Base-by-base conservation (phyloP, 2,113 vertebrate genomes). In the Arvicanthis niloticus region DNA sequence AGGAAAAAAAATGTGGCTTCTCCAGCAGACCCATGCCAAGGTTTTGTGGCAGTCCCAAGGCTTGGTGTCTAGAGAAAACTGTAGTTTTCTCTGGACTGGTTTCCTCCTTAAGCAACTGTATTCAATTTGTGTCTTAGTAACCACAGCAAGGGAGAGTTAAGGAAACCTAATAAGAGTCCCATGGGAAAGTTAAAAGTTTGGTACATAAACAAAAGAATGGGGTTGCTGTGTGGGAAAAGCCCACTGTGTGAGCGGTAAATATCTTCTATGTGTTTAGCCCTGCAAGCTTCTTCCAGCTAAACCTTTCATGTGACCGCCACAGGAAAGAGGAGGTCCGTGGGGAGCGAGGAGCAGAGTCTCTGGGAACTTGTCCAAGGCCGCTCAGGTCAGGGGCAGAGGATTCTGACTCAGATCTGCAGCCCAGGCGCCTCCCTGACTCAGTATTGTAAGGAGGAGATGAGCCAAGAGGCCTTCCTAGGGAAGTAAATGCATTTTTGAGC, bases 141-240 rank as follows among this genome's bases (percentile, higher is more conserved):
- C 88, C 75, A 91, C 51, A 95, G 84, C 88, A 80, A 93, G 62
- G 31, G 84, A 67, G 75, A 95, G 48, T 91, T 88, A 67, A 95
- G 77, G 82, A 96, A 96, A 84, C 48, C 86, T 89, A 91, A 88
- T 92, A 93, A 58, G 92, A 93, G 62, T 94, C 77, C 91, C 34
- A 5, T 24, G 75, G 88, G 84, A 95, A 90, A 95, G 37, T 72
- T 80, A 48, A 65, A 94, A 91, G 42, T n/a, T 87, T 56, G 80
- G 58, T 85, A 85, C 56, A 58, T 77, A 95, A 92, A 76, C 75
- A 75, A 91, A 93, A 85, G 91, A 93, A 96, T 62, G 90, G 95
- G 93, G 84, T 80, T 9, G 56, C 88, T 53, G 68, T 68, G n/a
- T 40, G 48, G 91, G 80, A 94, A 84, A 84, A 70, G 70, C 70